phyloP scores from a whole-genome alignment of 2,888 invertebrate genomes.

The Tetranychus piercei region DNA sequence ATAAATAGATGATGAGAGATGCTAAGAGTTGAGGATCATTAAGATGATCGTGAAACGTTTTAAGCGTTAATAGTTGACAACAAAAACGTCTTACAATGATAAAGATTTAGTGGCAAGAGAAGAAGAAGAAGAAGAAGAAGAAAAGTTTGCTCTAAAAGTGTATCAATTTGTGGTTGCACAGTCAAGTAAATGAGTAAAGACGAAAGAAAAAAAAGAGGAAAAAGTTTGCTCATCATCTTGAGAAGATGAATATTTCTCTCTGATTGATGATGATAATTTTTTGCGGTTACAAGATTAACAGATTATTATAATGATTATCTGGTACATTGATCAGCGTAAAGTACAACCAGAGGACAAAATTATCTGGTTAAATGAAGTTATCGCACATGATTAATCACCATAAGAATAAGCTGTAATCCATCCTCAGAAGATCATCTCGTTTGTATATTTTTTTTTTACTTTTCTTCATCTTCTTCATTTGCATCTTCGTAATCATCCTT shows the following conservation, averaged over 20 bases:
- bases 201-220: background rate
- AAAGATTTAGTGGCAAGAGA: no score
- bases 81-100: no score
- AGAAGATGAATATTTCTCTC: background rate
- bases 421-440: background rate
- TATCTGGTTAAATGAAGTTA: background rate
- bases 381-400: background rate
- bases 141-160: no score
- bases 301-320: background rate
- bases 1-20: no score
- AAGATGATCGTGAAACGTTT: no score
- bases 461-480: background rate
- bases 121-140: no score
- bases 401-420: background rate
- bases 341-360: background rate
- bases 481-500: no score
- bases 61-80: no score
- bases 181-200: background rate
- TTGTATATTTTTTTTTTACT: background rate
- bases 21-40: no score
- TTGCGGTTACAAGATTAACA: background rate
- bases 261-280: background rate
- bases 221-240: background rate
- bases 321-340: no score
- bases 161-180: no score